Base-by-base conservation (phyloP, 2,797 vertebrate species). In the Botia almorhae region DNA sequence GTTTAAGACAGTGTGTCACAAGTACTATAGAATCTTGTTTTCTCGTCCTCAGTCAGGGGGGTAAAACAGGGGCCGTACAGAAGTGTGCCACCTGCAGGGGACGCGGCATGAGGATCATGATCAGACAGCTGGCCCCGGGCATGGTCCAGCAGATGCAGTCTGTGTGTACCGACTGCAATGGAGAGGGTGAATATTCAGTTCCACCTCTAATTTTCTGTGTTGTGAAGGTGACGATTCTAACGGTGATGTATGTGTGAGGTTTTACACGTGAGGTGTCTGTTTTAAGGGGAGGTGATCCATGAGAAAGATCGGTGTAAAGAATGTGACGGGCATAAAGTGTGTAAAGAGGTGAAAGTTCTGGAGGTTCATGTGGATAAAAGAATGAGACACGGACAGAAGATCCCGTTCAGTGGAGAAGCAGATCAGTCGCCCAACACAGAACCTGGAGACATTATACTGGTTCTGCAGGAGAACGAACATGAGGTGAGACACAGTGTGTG, bases 101-200 rank as follows among this genome's bases (percentile, higher is more conserved):
- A 63, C 93, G 97, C 73, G 98, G 98, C 50, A 95, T 99, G 78
- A 96, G 97, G 83, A 96, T 99, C 89, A 97, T 99, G 96, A 98
- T 99, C 88, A 96, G 98, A 89, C 98, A 99, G 91, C 93, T 99
- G 93, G 98, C 96, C 76, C 97, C 98, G 0, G 98, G 98, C 0
- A 99, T 99, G 98, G 98, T 99, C 48, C 97, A 99, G 88, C 98
- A 99, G 93, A 98, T 99, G 98, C 97, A 99, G 90, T 99, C 98
- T 0, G 97, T 99, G 77, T 99, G 98, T 82, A 97, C 96, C 8
- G 97, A 99, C 89, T 99, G 98, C 92, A 98, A 94, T 1, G 98
- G 98, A 91, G 98, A 99, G 92, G 98, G 98, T 99, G 93, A 89
- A 87, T 46, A 36, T 76, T 29, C 85, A 53, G 16, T 17, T 26